Evolutionary conservation across 2,888 invertebrate genomes (phyloP).

Genomic region (Sinodicranocentrus sp.): DNA sequence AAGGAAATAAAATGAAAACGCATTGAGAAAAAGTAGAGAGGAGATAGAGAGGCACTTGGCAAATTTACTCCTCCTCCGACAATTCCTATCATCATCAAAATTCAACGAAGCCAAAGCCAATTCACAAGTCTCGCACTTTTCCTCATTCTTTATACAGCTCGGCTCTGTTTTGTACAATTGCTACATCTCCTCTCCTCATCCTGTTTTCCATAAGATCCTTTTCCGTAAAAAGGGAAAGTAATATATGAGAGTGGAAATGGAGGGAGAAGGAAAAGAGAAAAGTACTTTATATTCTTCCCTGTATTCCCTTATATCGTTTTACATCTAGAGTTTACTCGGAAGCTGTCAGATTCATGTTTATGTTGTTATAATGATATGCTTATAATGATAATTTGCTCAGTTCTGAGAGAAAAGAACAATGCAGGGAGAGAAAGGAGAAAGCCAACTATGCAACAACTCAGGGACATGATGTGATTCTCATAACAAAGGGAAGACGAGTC

Average conservation of each 20-base stretch:
- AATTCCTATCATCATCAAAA: constrained; percentile 67
- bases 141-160: not conserved
- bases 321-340: constrained; percentile 23
- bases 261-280: not conserved
- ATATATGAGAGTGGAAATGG: not conserved
- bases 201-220: not conserved
- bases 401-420: constrained; percentile 19
- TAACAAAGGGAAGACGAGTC: constrained; percentile 33
- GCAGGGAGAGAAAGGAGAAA: not conserved
- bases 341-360: constrained; percentile 49
- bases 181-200: not conserved
- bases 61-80: constrained; percentile 68
- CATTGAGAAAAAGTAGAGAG: constrained; percentile 18
- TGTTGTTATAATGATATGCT: constrained; percentile 17
- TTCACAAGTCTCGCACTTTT: constrained; percentile 55
- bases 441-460: not conserved
- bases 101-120: constrained; percentile 64
- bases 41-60: constrained; percentile 64
- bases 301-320: constrained; percentile 18
- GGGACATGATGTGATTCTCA: constrained; percentile 40
- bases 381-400: not conserved
- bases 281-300: constrained; percentile 56
- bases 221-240: constrained; percentile 11
- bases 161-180: constrained; percentile 4
- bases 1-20: constrained; percentile 31